phyloP scores from a whole-genome alignment of 2,797 vertebrate species.

The Prionace glauca region DNA sequence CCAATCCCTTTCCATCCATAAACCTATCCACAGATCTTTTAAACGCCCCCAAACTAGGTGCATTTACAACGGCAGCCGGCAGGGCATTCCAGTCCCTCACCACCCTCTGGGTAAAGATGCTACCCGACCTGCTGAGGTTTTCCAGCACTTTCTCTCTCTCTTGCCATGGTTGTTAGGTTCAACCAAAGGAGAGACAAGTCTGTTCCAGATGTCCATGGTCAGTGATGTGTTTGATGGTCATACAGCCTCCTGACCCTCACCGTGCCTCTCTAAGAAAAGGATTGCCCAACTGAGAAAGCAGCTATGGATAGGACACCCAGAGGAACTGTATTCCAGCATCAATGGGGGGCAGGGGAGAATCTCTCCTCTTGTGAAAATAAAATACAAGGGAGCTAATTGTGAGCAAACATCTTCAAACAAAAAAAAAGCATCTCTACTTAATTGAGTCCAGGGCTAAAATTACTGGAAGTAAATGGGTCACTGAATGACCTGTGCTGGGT shows the following conservation, averaged over 20 bases:
- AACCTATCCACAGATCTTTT: no score
- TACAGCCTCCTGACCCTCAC: neutral
- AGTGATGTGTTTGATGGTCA: neutral
- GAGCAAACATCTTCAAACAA: neutral
- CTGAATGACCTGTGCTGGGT: neutral
- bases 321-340: neutral
- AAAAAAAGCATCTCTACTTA: neutral
- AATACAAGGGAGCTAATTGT: neutral
- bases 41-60: no score
- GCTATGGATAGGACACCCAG: neutral
- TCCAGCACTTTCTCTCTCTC: no score
- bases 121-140: no score
- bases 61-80: no score
- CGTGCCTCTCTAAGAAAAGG: neutral
- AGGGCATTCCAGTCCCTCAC: no score
- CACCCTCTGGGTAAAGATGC: no score
- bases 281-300: neutral
- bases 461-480: neutral
- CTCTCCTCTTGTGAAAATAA: neutral
- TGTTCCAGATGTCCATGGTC: neutral
- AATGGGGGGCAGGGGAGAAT: neutral
- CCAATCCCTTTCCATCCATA: no score
- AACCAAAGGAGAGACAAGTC: neutral
- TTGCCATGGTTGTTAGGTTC: neutral
- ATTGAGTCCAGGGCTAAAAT: slow-evolving; percentile 19